phyloP scores from a whole-genome alignment of 2,113 vertebrate species.

The Tautogolabrus adspersus region DNA sequence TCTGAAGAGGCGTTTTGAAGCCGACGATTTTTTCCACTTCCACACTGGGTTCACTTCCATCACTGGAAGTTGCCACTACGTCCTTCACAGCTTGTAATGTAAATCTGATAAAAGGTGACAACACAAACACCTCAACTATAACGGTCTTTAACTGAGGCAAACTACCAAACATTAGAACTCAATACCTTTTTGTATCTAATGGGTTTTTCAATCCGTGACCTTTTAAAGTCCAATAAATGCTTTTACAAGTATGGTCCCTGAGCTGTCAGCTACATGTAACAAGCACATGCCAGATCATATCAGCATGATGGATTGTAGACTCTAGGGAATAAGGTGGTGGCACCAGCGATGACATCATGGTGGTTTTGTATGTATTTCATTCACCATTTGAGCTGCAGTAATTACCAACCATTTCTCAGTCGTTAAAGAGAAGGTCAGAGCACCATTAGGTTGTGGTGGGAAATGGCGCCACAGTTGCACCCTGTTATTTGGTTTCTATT shows the following conservation, averaged over 20 bases:
- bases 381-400: constrained; percentile 48
- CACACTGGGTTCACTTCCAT: too few species aligned
- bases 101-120: background rate
- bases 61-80: too few species aligned
- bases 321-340: constrained; percentile 21
- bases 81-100: background rate
- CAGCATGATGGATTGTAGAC: constrained; percentile 60
- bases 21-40: too few species aligned
- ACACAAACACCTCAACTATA: background rate
- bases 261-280: constrained; percentile 49
- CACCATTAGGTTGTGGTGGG: background rate
- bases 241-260: constrained; percentile 27
- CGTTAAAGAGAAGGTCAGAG: constrained; percentile 61
- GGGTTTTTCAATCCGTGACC: constrained; percentile 15
- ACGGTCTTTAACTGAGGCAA: constrained; percentile 5
- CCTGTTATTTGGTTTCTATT: constrained; percentile 49
- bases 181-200: constrained; percentile 1
- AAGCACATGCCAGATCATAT: constrained; percentile 40
- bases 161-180: constrained; percentile 8
- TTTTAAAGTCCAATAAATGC: constrained; percentile 33
- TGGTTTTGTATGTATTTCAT: constrained; percentile 49
- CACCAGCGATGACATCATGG: constrained; percentile 15
- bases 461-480: constrained; percentile 12
- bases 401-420: constrained; percentile 54
- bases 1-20: too few species aligned